Percentiles rank a stretch among this genome's conserved stretches.
phyloP scores from a whole-genome alignment of 2,888 invertebrate genomes.

The Ectemnius lituratus region DNA sequence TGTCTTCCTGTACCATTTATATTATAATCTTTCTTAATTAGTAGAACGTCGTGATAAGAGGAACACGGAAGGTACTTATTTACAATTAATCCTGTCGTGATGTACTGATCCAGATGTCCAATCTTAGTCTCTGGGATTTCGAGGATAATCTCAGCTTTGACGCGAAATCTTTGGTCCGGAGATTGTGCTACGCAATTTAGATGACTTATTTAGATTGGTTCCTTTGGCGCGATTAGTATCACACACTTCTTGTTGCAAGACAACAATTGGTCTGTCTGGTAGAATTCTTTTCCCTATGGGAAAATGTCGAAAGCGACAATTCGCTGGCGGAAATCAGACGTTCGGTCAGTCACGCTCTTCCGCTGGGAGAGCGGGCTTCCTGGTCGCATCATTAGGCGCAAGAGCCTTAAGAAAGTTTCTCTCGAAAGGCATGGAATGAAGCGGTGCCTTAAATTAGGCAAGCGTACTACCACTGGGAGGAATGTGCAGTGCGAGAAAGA shows the following conservation, averaged over 20 bases:
- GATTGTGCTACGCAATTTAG: conserved; percentile 57
- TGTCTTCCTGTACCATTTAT: too few species aligned
- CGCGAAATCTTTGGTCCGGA: conserved; percentile 24
- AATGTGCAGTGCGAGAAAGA: conserved; percentile 7
- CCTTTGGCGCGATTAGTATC: conserved; percentile 35
- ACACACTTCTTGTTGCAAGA: not conserved
- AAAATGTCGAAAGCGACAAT: conserved; percentile 42
- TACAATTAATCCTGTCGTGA: conserved; percentile 7
- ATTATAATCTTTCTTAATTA: too few species aligned
- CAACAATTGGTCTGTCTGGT: conserved; percentile 10
- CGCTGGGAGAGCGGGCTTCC: not conserved
- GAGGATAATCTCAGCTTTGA: conserved; percentile 45
- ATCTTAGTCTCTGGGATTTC: conserved; percentile 47
- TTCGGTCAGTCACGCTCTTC: conserved; percentile 3
- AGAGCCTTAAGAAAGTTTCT: not conserved
- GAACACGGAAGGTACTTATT: conserved; percentile 8
- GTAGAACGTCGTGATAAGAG: not conserved
- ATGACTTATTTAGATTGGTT: conserved; percentile 57
- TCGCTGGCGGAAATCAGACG: not conserved
- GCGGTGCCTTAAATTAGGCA: not conserved
- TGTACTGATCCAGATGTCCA: conserved; percentile 8
- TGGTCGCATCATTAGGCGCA: too few species aligned
- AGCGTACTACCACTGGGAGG: not conserved
- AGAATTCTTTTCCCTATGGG: conserved; percentile 31
- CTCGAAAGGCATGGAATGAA: not conserved